A percentile compares a stretch with the other conserved stretches of the same genome.
Conservation (phyloP, 2,113 vertebrate species). For the Pteronura brasiliensis region DNA sequence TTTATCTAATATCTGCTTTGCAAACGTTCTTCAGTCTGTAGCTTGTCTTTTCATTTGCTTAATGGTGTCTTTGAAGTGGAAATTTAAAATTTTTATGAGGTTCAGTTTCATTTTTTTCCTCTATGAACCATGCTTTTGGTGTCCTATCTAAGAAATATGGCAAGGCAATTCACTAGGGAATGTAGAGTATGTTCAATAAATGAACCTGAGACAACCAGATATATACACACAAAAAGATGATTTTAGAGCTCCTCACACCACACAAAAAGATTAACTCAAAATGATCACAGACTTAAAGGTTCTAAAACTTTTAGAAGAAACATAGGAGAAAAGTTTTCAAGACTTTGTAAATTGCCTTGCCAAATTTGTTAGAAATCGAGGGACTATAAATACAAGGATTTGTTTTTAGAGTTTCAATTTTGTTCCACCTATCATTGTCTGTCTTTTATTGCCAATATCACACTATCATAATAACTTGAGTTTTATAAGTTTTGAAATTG, state of each 20-base stretch:
- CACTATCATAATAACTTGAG: background rate
- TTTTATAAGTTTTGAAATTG: background rate
- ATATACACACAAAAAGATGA: background rate
- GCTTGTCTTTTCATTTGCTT: background rate
- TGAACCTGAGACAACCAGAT: background rate
- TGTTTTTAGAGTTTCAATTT: background rate
- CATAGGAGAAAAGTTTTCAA: background rate
- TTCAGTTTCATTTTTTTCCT: background rate
- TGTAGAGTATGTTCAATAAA: background rate
- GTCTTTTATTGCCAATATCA: background rate
- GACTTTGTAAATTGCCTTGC: background rate
- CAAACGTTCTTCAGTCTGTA: background rate
- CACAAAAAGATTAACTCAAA: background rate
- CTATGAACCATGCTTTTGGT: background rate
- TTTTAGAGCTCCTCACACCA: background rate
- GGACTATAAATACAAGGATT: background rate
- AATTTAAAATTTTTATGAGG: background rate
- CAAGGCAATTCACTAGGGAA: background rate
- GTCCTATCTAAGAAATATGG: background rate
- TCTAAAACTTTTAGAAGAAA: background rate
- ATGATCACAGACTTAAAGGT: background rate
- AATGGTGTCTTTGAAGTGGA: background rate
- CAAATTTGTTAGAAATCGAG: background rate
- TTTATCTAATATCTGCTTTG: background rate
- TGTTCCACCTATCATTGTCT: background rate